Evolutionary conservation across 2,113 vertebrate genomes (phyloP).

Genomic region (Lynx canadensis): DNA sequence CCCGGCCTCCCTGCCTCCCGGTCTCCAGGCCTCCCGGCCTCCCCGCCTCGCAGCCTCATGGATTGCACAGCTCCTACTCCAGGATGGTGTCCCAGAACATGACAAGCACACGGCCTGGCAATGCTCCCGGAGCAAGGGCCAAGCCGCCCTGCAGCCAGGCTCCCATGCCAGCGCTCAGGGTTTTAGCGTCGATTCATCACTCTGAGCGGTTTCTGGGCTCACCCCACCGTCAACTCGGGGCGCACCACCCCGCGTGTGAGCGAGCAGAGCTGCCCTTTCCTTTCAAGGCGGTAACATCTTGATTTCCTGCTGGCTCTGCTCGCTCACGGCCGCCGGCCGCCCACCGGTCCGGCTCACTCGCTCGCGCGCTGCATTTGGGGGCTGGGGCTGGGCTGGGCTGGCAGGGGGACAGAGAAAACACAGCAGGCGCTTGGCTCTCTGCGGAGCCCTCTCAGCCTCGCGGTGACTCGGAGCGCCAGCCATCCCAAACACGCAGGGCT

Average conservation of each 20-base stretch:
- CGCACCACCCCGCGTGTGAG: background rate
- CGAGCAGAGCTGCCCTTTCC: background rate
- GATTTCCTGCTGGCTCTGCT: background rate
- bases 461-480: background rate
- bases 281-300: rapidly evolving
- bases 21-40: background rate
- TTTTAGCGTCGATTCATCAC: background rate
- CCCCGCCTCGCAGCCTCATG: no score
- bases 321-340: rapidly evolving
- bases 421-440: conserved; percentile 37
- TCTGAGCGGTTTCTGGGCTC: background rate
- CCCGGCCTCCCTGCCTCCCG: no score
- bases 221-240: background rate
- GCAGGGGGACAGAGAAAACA: background rate
- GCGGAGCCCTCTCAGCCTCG: background rate
- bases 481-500: background rate
- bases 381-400: background rate
- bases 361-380: no score
- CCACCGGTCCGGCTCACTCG: background rate
- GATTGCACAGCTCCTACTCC: background rate
- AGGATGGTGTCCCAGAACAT: conserved; percentile 69
- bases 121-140: rapidly evolving
- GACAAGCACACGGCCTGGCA: conserved; percentile 68
- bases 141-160: background rate
- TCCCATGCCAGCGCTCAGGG: rapidly evolving